These are phyloP conservation scores for Dexiosoma caninum DNA, from an alignment of 2,888 invertebrate genomes.

Conservation along the genomic window DNA sequence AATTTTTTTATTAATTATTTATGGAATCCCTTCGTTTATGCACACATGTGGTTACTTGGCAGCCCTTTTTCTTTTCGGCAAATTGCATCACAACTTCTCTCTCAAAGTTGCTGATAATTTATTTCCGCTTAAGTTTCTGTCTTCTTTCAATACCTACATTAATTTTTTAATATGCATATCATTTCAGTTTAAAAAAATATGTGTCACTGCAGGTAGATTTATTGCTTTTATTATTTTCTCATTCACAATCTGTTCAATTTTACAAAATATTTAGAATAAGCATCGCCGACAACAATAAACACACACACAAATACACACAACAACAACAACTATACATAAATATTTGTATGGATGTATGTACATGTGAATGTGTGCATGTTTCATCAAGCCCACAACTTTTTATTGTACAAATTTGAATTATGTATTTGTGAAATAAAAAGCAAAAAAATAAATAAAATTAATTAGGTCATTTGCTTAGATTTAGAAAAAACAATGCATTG, in stretches of 20 bases:
- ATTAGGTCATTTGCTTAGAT: slow-evolving; percentile 60
- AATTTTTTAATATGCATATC: not conserved
- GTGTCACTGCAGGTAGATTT: slow-evolving; percentile 53
- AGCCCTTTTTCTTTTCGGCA: not conserved
- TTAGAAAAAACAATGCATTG: slow-evolving; percentile 12
- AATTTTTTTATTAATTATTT: no score
- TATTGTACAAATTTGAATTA: slow-evolving; percentile 18
- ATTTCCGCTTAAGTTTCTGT: slow-evolving; percentile 15
- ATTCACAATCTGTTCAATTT: slow-evolving; percentile 53
- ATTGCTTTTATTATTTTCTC: slow-evolving; percentile 45
- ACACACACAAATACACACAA: not conserved
- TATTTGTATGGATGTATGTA: no score
- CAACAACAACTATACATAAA: not conserved
- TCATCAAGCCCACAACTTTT: slow-evolving; percentile 4
- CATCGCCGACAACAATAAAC: not conserved
- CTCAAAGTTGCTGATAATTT: slow-evolving; percentile 20
- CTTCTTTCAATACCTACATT: not conserved
- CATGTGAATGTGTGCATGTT: not conserved
- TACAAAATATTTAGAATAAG: slow-evolving; percentile 38
- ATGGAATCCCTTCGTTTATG: not conserved
- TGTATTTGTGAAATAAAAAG: slow-evolving; percentile 44
- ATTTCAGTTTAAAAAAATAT: slow-evolving; percentile 12
- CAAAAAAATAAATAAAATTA: slow-evolving; percentile 48
- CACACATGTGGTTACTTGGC: not conserved
- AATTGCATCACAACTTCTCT: slow-evolving; percentile 53